Evolutionary conservation across 2,113 vertebrate genomes (phyloP), one percentile per base, ranked within the genome.

Genomic region (Paramormyrops kingsleyae): DNA sequence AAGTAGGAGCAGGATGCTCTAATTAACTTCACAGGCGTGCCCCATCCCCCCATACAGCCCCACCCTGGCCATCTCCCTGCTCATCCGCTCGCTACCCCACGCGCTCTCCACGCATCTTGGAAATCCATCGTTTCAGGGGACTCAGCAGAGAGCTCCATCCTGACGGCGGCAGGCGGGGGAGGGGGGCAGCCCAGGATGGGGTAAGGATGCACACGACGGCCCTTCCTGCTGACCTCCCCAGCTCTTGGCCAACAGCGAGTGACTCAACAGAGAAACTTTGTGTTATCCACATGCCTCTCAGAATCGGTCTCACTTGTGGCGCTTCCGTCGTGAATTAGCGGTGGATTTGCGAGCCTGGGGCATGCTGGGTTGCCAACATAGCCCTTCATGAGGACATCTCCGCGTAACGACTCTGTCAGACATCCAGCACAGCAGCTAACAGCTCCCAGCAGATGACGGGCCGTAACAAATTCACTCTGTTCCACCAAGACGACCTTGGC

Each of bases 1-100:
- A 91, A 93, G 92, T 92, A 94, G 93, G 93, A 93, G 93, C 95
- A 95, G 94, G 94, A 95, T 95, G 95, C 95, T 96, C 95, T 95
- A 94, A 95, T 96, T 96, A 96, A 96, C 95, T 95, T 95, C 94
- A 95, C 93, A 95, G 95, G 94, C 84, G 62, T 89, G 89, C 91
- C 90, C 90, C 91, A 62, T 88, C 89, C 27, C n/a, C 84, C 88
- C 31, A 66, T 24, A 53, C 89, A 87, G 59, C 53, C 27, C 84
- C 77, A 24, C 92, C 47, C 86, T 83, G 24, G 35, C 35, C 87
- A 46, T 15, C 44, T 17, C 21, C 56, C 49, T 50, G 47, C 90
- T 84, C 90, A 90, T 91, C 84, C 86, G 7, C 88, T 85, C 77
- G 52, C 24, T 39, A 39, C 50, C 62, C 52, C 62, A 59, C 88